Evolutionary conservation across 2,888 invertebrate species (phyloP), one percentile per base, ranked within the genome.

Genomic region (Drosophila subquinaria): DNA sequence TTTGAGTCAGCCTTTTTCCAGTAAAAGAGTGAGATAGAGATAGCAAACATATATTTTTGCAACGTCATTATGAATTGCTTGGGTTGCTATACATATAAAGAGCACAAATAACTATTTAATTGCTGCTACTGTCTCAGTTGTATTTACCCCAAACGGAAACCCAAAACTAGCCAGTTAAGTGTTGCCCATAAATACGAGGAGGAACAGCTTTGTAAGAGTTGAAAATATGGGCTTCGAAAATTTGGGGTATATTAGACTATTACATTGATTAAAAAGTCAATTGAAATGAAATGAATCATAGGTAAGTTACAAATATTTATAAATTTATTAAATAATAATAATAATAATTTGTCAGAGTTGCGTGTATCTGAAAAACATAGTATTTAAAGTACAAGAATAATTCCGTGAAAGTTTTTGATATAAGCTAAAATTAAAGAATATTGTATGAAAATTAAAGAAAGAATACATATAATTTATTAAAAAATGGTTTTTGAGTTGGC

Each of bases 91-190:
- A 30, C 8, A 30, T 30, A 66, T 60, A 71, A 67, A 67, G 52
- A 73, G 57, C 69, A 59, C 71, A 81, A 79, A 86, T 76, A 79
- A 82, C 79, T 71, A 76, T 81, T 79, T 82, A 76, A 85, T 72
- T 72, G 81, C 76, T 40, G 36, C 36, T 40, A 42, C 43, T 63
- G 17, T 48, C 51, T 48, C 57, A 48, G 51, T 47, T 43, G 36
- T 23, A 36, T 40, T 50, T 27, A 40, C 23, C 51, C 17, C 33
- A 35, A 63, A 13, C 42, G 43, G 36, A 43, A 66, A 23, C 33
- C 52, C 42, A 23, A 48, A 61, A 48, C 47, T 60, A 65, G 57
- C 42, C 40, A n/a, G 59, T 50, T 59, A 57, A 82, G 68, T 76
- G 73, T 65, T 69, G 68, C 27, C 64, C 79, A 79, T 81, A 79